Evolutionary conservation across 2,113 vertebrate genomes (phyloP).

Genomic region (Andinoacara biseriatus): DNA sequence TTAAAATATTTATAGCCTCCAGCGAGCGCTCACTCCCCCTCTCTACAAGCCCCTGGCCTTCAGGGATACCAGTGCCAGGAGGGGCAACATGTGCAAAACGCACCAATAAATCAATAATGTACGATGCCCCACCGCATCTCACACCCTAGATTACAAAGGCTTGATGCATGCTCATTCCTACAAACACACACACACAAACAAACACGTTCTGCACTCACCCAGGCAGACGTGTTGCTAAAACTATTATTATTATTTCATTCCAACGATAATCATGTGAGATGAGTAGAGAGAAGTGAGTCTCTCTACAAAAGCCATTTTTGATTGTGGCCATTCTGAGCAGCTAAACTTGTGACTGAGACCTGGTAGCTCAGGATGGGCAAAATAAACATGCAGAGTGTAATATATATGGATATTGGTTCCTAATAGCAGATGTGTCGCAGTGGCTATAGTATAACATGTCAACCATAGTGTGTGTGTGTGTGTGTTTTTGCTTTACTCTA

Average conservation of each 20-base stretch:
- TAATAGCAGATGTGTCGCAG: background rate
- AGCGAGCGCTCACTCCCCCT: background rate
- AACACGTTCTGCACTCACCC: background rate
- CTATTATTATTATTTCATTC: background rate
- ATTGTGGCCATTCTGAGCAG: background rate
- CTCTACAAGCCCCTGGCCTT: constrained; percentile 14
- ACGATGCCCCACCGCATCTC: constrained; percentile 52
- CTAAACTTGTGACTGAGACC: background rate
- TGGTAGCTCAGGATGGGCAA: background rate
- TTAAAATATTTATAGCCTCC: constrained; percentile 75
- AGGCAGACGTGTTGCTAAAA: background rate
- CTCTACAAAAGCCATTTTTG: background rate
- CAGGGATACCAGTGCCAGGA: constrained; percentile 43
- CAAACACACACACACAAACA: background rate
- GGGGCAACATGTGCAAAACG: constrained; percentile 72
- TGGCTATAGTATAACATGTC: background rate
- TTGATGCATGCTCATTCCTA: background rate
- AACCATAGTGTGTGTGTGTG: background rate
- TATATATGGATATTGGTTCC: background rate
- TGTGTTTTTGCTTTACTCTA: background rate
- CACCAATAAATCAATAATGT: constrained; percentile 72
- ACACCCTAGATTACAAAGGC: constrained; percentile 33
- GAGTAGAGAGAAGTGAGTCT: background rate
- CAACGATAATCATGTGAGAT: background rate
- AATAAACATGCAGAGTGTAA: background rate